Evolutionary conservation across 2,888 invertebrate species (phyloP), one percentile per base, ranked within the genome.

Genomic region (Nymphalis urticae): DNA sequence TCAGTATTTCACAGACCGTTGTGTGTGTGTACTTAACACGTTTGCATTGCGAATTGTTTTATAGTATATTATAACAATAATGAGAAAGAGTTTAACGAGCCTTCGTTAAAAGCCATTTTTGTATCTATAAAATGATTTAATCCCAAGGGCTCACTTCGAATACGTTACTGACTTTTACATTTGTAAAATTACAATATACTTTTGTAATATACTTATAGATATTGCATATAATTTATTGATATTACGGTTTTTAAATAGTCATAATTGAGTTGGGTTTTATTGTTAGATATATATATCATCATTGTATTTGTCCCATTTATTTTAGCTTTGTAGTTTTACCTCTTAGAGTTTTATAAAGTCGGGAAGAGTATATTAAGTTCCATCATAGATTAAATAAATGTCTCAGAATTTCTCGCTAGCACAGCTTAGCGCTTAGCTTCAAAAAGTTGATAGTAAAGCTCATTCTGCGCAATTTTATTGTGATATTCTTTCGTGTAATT

Each of bases 1-100:
- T n/a, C n/a, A 59, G 32, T 6, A 9, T 7, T 42, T 21, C 19
- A 47, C 24, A 32, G 17, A 47, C 17, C 8, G 16, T 19, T 24
- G 21, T 47, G 19, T 60, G 9, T 32, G 27, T 61, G 1, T 24
- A 9, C 9, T 24, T 27, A n/a, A 48, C 27, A 48, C 3, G 24
- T 61, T n/a, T 13, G 21, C 19, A 50, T 56, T 58, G 10, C 36
- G 54, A 10, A 42, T 27, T 42, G 50, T 48, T 48, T 62, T 56
- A 54, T 19, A 36, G 66, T 62, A 62, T 56, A 21, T 66, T 47
- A 68, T 68, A 48, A 68, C 36, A 51, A 47, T 65, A 65, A 65
- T 65, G 58, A 62, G 65, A 65, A 65, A 70, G 59, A 70, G 66
- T 70, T 66, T 59, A 70, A 70, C 60, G 69, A 70, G 62, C 62